Evolutionary conservation across 53 echinoderm and acorn worm genomes (phyloP), one percentile per base, ranked within the genome.

Genomic region (Actinopyga echinites): DNA sequence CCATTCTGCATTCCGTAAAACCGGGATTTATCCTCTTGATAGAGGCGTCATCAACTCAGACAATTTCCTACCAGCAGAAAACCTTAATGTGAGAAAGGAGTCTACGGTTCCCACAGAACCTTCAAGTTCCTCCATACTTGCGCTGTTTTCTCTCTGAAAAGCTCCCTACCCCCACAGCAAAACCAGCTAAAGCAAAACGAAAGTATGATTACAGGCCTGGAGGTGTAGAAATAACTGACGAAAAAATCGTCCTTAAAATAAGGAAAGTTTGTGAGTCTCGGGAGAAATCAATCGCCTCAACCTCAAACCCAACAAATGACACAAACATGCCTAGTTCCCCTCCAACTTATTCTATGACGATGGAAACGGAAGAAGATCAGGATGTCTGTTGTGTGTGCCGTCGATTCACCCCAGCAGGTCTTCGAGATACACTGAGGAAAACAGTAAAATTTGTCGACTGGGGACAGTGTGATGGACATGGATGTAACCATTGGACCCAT

Each of bases 1-100:
- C 3, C 22, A 63, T 30, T 0, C 63, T 4, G 82, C 64, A 21
- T 82, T 82, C 49, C 22, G 64, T 17, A 65, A 65, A 25, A 63
- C 82, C 20, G 65, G 82, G 28, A 82, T 82, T 6, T 44, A 24
- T 17, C 82, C 82, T 3, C 43, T 64, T 3, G 13, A 82, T 25
- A 40, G 62, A 21, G 20, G 31, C 1, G 60, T 20, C 19, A 57
- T 80, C 26, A 24, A 58, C 21, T 5, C 21, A 58, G 58, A 58
- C n/a, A 21, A 58, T 24, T 58, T 58, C 3, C 4, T 9, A 24
- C 4, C 58, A 24, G 58, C 58, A 24, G 5, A 58, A 9, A 22
- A 22, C 58, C 58, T 58, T 24, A 21, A 9, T 22, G 21, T 4
- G 25, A 3, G 5, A 58, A 24, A 9, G 25, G 8, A 21, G 3